These are phyloP conservation scores for Amaurobius ferox DNA, from an alignment of 2,888 invertebrate genomes.

Conservation along the genomic window DNA sequence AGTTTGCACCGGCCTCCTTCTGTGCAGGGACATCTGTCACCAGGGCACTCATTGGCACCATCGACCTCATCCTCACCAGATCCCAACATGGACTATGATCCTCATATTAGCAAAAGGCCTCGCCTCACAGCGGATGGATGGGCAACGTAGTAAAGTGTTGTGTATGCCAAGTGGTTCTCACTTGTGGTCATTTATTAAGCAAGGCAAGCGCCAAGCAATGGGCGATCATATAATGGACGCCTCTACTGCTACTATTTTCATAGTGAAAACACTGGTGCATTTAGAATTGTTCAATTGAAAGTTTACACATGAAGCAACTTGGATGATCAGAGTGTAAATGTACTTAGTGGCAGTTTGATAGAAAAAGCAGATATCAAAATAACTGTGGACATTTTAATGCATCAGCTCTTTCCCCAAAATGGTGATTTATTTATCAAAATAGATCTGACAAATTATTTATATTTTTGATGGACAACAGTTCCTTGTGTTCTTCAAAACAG, in stretches of 20 bases:
- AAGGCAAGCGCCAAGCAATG: constrained; percentile 42
- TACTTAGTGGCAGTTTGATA: background rate
- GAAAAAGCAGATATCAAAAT: background rate
- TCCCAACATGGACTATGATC: constrained; percentile 77
- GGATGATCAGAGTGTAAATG: background rate
- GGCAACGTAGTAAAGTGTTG: constrained; percentile 78
- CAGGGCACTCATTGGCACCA: constrained; percentile 83
- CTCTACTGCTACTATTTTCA: constrained; percentile 34
- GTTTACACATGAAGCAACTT: constrained; percentile 3
- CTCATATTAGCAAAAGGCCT: constrained; percentile 85
- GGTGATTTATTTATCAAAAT: background rate
- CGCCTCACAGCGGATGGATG: constrained; percentile 89
- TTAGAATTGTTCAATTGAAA: constrained; percentile 23
- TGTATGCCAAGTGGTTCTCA: constrained; percentile 19
- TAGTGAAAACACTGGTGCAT: constrained; percentile 49
- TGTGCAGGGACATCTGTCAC: constrained; percentile 76
- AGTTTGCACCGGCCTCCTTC: constrained; percentile 81
- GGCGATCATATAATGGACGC: constrained; percentile 34
- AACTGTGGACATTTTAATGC: background rate
- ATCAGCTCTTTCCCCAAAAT: background rate
- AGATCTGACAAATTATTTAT: constrained; percentile 39
- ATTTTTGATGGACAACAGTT: constrained; percentile 52
- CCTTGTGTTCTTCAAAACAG: constrained; percentile 36
- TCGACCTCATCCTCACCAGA: constrained; percentile 80
- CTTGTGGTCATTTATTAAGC: constrained; percentile 34